A percentile compares a stretch with the other conserved stretches of the same genome.
Evolutionary conservation across 2,797 vertebrate species (phyloP).

Genomic region (Pogonophryne albipinna): DNA sequence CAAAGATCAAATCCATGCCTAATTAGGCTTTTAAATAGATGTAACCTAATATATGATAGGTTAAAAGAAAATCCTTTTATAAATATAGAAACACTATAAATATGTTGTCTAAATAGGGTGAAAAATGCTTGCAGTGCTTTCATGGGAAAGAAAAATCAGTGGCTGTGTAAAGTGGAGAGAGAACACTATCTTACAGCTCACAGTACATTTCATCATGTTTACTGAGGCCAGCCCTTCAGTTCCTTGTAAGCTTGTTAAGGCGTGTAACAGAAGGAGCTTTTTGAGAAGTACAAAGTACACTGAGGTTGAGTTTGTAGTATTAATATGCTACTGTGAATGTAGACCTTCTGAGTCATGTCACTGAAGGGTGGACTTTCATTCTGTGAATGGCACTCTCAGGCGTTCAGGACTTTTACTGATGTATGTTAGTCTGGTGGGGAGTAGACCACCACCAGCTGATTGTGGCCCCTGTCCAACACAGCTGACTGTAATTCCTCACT

Average conservation of each 20-base stretch:
- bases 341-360: conserved; percentile 7
- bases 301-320: neutral
- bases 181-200: neutral
- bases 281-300: conserved; percentile 71
- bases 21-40: neutral
- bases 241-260: conserved; percentile 34
- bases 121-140: neutral
- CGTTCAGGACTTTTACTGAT: neutral
- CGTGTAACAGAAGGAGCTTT: conserved; percentile 18
- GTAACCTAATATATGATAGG: too few species aligned
- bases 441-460: neutral
- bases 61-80: too few species aligned
- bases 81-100: too few species aligned
- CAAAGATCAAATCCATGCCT: too few species aligned
- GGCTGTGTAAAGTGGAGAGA: neutral
- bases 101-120: too few species aligned
- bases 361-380: neutral
- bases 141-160: neutral
- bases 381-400: neutral
- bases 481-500: neutral
- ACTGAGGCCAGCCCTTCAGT: conserved; percentile 38
- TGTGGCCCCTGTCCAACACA: neutral
- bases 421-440: neutral
- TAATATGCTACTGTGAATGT: neutral
- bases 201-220: conserved; percentile 46